Evolutionary conservation across 2,888 invertebrate species (phyloP).

Genomic region (Salticus scenicus): DNA sequence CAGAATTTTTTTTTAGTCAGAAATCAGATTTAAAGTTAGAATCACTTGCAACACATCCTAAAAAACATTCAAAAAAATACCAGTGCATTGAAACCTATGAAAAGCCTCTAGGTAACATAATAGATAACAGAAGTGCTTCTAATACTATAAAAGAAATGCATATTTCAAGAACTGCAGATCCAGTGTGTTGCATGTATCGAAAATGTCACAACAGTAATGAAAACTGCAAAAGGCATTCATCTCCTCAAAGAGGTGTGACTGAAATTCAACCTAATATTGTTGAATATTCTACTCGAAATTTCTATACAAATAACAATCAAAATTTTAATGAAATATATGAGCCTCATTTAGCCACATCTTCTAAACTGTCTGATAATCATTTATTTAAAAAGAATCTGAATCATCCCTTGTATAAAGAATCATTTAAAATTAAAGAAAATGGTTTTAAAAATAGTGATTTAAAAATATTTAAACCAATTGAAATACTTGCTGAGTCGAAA

Average conservation of each 20-base stretch:
- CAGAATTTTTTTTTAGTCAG: constrained; percentile 10
- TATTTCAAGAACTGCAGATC: not conserved
- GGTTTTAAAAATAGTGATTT: not conserved
- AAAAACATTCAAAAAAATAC: not conserved
- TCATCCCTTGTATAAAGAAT: not conserved
- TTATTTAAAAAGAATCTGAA: not conserved
- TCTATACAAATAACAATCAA: not conserved
- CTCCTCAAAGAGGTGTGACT: constrained; percentile 34
- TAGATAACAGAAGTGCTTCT: not conserved
- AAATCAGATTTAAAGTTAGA: not conserved
- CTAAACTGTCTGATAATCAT: not conserved
- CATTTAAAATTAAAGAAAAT: not conserved
- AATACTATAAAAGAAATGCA: not conserved
- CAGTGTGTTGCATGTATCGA: constrained; percentile 26
- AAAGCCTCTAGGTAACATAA: not conserved
- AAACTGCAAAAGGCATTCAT: constrained; percentile 45
- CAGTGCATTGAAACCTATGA: not conserved
- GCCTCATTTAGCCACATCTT: not conserved
- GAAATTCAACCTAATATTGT: not conserved
- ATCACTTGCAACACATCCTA: not conserved
- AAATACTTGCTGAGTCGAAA: not conserved
- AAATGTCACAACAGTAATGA: constrained; percentile 23
- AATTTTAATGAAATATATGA: not conserved
- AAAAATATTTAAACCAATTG: not conserved
- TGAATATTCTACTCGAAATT: not conserved